These are phyloP conservation scores for Nemurella pictetii DNA, from an alignment of 2,888 invertebrate species.

Conservation along the genomic window DNA sequence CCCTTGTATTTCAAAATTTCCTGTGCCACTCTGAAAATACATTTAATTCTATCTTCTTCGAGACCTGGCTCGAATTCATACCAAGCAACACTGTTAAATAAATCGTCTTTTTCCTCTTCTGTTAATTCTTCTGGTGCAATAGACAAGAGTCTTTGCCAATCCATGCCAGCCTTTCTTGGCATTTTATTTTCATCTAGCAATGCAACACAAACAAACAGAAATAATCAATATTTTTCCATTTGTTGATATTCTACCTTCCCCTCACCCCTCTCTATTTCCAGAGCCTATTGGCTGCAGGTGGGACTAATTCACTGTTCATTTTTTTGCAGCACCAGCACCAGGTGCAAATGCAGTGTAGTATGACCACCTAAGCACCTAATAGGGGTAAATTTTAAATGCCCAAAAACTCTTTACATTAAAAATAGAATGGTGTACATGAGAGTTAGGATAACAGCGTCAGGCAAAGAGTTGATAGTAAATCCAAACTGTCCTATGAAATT, in stretches of 20 bases:
- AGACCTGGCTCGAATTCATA: slow-evolving; percentile 62
- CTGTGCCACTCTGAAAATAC: slow-evolving; percentile 64
- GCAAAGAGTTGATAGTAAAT: slow-evolving; percentile 51
- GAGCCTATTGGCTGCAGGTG: background rate
- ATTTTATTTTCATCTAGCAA: background rate
- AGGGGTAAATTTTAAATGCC: no score
- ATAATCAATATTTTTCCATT: background rate
- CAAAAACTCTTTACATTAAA: background rate
- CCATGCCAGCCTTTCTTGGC: slow-evolving; percentile 47
- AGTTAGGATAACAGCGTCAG: slow-evolving; percentile 52
- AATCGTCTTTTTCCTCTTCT: slow-evolving; percentile 64
- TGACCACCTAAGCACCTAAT: no score
- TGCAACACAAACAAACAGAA: background rate
- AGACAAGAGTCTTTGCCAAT: slow-evolving; percentile 62
- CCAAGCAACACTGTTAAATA: slow-evolving; percentile 65
- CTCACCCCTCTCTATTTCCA: background rate
- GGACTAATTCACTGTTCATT: background rate
- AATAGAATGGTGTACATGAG: slow-evolving; percentile 46
- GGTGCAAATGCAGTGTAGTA: background rate
- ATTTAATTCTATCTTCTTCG: slow-evolving; percentile 59
- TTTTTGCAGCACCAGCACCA: background rate
- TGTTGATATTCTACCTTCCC: background rate
- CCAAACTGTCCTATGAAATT: slow-evolving; percentile 51
- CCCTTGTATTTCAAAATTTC: slow-evolving; percentile 69
- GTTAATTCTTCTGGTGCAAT: slow-evolving; percentile 59